These are phyloP conservation scores for Laticauda colubrina DNA, from an alignment of 2,113 vertebrate species.

Conservation along the genomic window DNA sequence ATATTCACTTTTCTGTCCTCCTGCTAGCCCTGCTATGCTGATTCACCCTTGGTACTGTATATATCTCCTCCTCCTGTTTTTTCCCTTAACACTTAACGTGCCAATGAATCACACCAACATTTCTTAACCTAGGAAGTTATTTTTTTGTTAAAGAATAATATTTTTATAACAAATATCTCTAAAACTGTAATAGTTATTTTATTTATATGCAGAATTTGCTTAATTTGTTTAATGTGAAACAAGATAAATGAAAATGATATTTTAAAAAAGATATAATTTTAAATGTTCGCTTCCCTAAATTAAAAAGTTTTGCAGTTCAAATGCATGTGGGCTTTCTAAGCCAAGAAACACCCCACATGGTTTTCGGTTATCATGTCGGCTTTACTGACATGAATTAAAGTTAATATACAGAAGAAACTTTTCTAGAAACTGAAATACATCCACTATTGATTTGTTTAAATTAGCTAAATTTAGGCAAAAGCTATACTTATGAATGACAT, in stretches of 20 bases:
- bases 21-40: background rate
- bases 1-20: background rate
- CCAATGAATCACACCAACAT: background rate
- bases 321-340: background rate
- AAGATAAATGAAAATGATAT: conserved; percentile 19
- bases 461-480: background rate
- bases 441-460: background rate
- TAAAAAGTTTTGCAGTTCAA: background rate
- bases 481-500: background rate
- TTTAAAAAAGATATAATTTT: conserved; percentile 3
- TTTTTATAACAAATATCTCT: background rate
- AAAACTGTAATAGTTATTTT: conserved; percentile 8
- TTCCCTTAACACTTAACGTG: background rate
- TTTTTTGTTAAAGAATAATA: background rate
- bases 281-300: conserved; percentile 2
- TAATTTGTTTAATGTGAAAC: background rate
- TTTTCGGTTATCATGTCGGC: background rate
- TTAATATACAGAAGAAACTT: background rate
- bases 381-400: background rate
- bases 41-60: background rate
- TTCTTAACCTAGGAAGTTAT: background rate
- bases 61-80: background rate
- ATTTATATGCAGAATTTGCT: conserved; percentile 19
- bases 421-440: background rate
- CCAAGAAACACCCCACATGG: background rate